A percentile compares a stretch with the other conserved stretches of the same genome.
Conservation (phyloP, 2,888 invertebrate genomes). For the Calliopum simillimum region DNA sequence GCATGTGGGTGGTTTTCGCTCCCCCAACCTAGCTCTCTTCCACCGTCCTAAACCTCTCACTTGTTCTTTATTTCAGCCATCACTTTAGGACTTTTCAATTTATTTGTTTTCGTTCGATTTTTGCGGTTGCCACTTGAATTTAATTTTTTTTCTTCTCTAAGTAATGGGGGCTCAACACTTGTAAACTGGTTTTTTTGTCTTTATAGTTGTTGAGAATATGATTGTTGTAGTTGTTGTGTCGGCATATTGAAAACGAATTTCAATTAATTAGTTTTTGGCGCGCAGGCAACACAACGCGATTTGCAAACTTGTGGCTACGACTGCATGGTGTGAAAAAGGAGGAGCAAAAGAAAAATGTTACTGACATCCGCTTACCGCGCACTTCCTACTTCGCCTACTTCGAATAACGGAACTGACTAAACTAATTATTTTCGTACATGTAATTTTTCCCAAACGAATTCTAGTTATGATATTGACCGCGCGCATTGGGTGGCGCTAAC, state of each 20-base stretch:
- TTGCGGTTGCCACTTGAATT: neutral
- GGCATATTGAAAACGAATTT: conserved; percentile 45
- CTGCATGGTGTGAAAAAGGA: too few relatives aligned
- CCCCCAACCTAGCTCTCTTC: neutral
- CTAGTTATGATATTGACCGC: too few relatives aligned
- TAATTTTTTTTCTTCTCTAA: too few relatives aligned
- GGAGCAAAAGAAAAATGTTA: too few relatives aligned
- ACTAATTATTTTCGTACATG: neutral
- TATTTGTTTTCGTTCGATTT: neutral
- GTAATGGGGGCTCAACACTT: too few relatives aligned
- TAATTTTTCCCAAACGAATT: neutral
- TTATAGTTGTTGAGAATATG: too few relatives aligned
- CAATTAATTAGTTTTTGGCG: conserved; percentile 42
- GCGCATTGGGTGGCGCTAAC: too few relatives aligned
- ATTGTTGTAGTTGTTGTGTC: too few relatives aligned
- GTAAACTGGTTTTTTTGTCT: too few relatives aligned
- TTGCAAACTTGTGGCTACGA: neutral
- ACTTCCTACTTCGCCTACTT: too few relatives aligned
- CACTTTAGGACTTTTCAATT: neutral
- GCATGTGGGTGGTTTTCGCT: conserved; percentile 40
- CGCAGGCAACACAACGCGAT: conserved; percentile 9
- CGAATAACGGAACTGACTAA: too few relatives aligned
- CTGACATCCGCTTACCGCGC: too few relatives aligned
- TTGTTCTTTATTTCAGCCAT: neutral
- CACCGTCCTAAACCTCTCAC: neutral